These are phyloP conservation scores for Motacilla tschutschensis DNA, from an alignment of 2,113 vertebrate genomes.

Conservation along the genomic window DNA sequence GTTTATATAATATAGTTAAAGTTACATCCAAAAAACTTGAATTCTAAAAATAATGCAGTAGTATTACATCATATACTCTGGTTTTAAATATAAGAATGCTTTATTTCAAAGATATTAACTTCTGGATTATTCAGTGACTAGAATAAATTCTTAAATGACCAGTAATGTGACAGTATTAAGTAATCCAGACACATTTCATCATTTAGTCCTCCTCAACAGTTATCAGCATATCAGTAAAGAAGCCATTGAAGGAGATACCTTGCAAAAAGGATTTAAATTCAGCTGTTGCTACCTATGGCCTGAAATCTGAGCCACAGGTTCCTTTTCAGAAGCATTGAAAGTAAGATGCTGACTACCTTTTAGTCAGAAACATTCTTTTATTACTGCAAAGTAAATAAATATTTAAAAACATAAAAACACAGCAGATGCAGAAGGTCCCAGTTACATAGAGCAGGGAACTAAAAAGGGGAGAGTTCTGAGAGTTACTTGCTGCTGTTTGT, in stretches of 20 bases:
- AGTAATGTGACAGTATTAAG: background rate
- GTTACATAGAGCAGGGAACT: background rate
- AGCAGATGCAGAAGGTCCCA: background rate
- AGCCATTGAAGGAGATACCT: background rate
- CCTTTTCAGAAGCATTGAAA: background rate
- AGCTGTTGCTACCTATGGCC: background rate
- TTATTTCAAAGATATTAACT: background rate
- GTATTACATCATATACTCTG: background rate
- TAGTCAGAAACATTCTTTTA: background rate
- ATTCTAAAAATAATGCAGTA: background rate
- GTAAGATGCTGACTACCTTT: background rate
- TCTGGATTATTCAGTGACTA: background rate
- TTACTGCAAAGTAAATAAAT: background rate
- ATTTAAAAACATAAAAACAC: background rate
- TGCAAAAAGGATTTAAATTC: background rate
- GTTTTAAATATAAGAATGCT: background rate
- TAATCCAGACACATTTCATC: background rate
- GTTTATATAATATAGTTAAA: slow-evolving; percentile 33
- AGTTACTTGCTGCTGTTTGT: background rate
- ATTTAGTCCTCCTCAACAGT: background rate
- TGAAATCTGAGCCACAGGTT: background rate
- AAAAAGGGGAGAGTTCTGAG: background rate
- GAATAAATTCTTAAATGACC: background rate
- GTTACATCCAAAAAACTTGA: background rate
- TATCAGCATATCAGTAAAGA: background rate